Base-by-base conservation (phyloP, 2,113 vertebrate species). In the Dunckerocampus dactyliophorus region DNA sequence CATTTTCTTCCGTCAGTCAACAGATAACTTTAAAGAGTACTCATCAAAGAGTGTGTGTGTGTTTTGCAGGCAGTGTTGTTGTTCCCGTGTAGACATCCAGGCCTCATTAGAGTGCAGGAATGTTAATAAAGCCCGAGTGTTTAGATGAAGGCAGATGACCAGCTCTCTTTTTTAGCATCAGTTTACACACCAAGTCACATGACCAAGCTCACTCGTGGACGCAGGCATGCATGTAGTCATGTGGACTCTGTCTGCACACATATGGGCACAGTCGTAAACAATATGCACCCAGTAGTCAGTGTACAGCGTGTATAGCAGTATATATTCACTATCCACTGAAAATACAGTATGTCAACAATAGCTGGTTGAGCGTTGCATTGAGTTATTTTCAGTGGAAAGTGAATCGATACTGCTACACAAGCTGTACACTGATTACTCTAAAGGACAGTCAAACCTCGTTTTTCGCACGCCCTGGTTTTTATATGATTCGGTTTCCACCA, bases 111-210 rank as follows among this genome's bases (percentile, higher is more conserved):
- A 74, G 53, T 8, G 8, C 52, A 87, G 85, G 90, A 90, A 90
- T 90, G 88, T 85, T 90, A 89, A 91, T 88, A 73, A 77, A 76
- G 21, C 54, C 1, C 43, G 22, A 72, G 69, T 77, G 79, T 90
- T 90, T 85, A 85, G 72, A 82, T 52, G 70, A 67, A 47, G 58
- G 67, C 70, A 82, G 71, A 77, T 65, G 66, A 82, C 70, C 16
- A 57, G 12, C 67, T 75, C 52, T 43, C 39, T 14, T 65, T 76
- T 85, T 79, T 83, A 77, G 71, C 71, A 62, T 69, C 72, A 67
- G 52, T 67, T 59, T 59, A 52, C 69, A 63, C 75, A 77, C 2
- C 3, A 48, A 59, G 37, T 57, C 71, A 71, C 66, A 59, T 19
- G 0, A 47, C 39, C 20, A 65, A 52, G 63, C 63, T 51, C 62